These are phyloP conservation scores for Serilophus lunatus DNA, from an alignment of 2,113 vertebrate species.

Conservation along the genomic window DNA sequence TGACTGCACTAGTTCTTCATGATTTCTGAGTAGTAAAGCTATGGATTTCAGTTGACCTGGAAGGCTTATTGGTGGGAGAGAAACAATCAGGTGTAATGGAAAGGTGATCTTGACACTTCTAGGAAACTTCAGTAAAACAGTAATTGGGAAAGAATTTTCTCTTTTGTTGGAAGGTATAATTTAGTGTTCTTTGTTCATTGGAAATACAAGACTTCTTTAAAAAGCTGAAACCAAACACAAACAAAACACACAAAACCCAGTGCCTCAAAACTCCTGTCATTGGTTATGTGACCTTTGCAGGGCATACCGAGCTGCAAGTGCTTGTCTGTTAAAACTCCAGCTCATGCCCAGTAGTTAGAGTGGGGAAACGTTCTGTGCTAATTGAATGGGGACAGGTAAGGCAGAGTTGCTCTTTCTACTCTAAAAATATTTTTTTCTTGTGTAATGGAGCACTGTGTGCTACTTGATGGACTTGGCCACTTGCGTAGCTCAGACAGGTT, in stretches of 20 bases:
- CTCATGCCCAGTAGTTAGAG: background rate
- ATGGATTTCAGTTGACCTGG: background rate
- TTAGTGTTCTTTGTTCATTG: background rate
- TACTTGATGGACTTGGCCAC: background rate
- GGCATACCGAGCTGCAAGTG: background rate
- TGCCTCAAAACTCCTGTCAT: background rate
- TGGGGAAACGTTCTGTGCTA: background rate
- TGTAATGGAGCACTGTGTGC: background rate
- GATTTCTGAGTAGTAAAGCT: background rate
- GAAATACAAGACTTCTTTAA: background rate
- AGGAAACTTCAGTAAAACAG: background rate
- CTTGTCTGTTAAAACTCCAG: background rate
- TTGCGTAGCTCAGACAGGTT: background rate
- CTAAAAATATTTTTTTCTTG: background rate
- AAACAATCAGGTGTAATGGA: background rate
- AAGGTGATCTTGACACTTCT: background rate
- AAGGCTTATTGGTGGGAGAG: background rate
- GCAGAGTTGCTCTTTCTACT: background rate
- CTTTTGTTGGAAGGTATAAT: background rate
- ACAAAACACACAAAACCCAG: fast-evolving
- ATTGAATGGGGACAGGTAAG: background rate
- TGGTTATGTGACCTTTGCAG: background rate
- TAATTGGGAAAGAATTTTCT: background rate
- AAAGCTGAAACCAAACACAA: fast-evolving
- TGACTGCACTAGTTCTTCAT: background rate